These are phyloP conservation scores for Drosophila peninsularis DNA, from an alignment of 2,888 invertebrate species.

Conservation along the genomic window DNA sequence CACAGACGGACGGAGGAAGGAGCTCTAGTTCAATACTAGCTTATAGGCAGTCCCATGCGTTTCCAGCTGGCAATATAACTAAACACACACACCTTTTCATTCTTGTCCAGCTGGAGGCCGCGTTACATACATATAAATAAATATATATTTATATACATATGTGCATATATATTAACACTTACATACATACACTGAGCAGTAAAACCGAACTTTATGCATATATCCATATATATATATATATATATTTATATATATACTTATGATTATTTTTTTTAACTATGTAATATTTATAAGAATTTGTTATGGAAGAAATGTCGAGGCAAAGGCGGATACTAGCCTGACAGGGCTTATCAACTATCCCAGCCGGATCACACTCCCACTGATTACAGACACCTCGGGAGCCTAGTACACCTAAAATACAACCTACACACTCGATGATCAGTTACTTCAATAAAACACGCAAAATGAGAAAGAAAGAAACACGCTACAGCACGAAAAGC, in stretches of 20 bases:
- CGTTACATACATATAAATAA: background rate
- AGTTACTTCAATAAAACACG: too few species aligned
- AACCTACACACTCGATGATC: too few species aligned
- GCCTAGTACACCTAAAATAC: too few species aligned
- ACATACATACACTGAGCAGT: too few species aligned
- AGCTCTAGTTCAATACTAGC: constrained; percentile 30
- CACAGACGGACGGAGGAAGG: background rate
- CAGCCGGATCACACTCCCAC: too few species aligned
- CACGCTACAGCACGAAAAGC: too few species aligned
- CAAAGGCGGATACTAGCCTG: too few species aligned
- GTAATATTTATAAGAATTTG: constrained; percentile 44
- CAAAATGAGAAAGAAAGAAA: too few species aligned
- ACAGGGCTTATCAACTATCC: too few species aligned
- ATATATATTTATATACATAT: background rate
- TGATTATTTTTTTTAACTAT: constrained; percentile 40
- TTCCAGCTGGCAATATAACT: constrained; percentile 7
- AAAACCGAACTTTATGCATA: background rate
- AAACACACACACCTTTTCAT: background rate
- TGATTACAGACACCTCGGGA: too few species aligned
- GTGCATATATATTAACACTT: background rate
- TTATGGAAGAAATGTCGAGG: constrained; percentile 17
- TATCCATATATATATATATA: background rate
- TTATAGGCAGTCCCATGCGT: constrained; percentile 5
- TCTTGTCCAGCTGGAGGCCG: too few species aligned
- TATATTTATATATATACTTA: background rate